These are phyloP conservation scores for Calyptomena viridis DNA, from an alignment of 2,113 vertebrate species.

Conservation along the genomic window DNA sequence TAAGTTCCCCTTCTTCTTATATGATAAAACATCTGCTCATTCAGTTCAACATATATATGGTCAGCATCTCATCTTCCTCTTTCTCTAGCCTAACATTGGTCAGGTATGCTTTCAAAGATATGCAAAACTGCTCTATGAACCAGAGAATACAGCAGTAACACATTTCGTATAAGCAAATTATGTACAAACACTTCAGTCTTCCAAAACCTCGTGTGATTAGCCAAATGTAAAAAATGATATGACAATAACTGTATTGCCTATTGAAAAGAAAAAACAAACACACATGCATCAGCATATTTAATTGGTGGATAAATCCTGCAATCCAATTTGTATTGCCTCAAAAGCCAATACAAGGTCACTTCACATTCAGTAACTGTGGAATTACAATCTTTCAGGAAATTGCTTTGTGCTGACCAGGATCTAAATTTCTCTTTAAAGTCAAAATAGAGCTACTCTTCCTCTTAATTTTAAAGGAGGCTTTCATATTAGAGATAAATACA, in stretches of 20 bases:
- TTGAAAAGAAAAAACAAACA: background rate
- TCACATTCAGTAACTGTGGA: background rate
- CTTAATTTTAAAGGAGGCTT: background rate
- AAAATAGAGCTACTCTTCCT: background rate
- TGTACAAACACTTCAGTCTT: background rate
- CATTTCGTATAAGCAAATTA: background rate
- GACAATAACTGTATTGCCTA: background rate
- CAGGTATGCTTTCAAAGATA: background rate
- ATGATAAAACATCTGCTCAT: background rate
- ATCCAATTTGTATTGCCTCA: background rate
- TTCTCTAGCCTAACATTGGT: background rate
- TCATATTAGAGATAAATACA: background rate
- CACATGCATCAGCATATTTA: fast-evolving
- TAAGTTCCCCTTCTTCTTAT: background rate
- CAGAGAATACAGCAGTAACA: background rate
- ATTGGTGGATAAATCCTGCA: background rate
- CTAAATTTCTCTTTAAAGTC: background rate
- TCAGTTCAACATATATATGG: background rate
- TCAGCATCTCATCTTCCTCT: background rate
- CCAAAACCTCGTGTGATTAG: background rate
- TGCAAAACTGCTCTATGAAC: background rate
- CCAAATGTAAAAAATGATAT: background rate
- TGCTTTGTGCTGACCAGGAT: background rate
- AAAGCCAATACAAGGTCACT: background rate
- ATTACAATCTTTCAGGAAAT: background rate